Evolutionary conservation across 2,888 invertebrate genomes (phyloP).

Genomic region (Dugesia japonica): DNA sequence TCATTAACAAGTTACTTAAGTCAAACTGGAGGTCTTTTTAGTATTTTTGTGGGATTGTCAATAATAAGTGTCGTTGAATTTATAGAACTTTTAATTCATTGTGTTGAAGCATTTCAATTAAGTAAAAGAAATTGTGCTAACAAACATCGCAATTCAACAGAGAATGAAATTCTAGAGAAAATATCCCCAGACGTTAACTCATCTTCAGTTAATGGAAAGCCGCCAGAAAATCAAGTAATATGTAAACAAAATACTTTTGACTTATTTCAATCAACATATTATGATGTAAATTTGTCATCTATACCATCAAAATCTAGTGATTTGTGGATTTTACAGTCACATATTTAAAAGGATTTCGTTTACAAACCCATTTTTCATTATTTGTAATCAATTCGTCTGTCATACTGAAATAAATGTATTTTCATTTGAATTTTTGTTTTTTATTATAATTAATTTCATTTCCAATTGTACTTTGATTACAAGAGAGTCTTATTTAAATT

Average conservation of each 20-base stretch:
- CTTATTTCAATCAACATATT: background rate
- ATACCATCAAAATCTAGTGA: background rate
- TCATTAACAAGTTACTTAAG: constrained; percentile 33
- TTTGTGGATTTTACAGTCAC: background rate
- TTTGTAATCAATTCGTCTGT: too few species aligned
- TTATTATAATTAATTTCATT: too few species aligned
- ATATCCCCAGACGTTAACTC: background rate
- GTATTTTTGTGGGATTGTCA: constrained; percentile 32
- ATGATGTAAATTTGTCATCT: background rate
- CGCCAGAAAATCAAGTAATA: background rate
- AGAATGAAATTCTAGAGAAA: background rate
- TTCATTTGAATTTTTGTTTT: too few species aligned
- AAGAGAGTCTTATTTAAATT: too few species aligned
- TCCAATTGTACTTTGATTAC: too few species aligned
- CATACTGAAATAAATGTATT: too few species aligned
- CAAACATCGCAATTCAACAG: background rate
- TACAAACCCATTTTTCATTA: too few species aligned
- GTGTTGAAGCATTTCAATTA: background rate
- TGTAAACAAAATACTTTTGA: background rate
- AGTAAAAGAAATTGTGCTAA: background rate
- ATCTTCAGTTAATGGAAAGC: background rate
- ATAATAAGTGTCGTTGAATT: constrained; percentile 34
- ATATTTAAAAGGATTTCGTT: too few species aligned
- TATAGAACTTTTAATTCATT: constrained; percentile 25
- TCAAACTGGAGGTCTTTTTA: constrained; percentile 33